Conservation (phyloP, 2,113 vertebrate genomes). For the Symphodus melops region DNA sequence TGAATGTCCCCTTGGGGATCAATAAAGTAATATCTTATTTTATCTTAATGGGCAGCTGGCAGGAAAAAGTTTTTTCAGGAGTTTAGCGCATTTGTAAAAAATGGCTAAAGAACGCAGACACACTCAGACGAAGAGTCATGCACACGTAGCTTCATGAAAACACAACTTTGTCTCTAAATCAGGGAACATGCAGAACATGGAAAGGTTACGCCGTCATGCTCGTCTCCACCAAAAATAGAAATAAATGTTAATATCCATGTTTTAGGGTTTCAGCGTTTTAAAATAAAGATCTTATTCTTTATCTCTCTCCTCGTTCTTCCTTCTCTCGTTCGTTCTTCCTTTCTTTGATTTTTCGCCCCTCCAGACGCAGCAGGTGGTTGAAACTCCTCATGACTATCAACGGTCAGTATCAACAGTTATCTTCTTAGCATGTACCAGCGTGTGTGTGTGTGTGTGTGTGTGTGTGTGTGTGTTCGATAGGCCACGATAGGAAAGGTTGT, state of each 20-base stretch:
- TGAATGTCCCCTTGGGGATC: too few species aligned
- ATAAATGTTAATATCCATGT: too few species aligned
- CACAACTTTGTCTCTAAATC: not conserved
- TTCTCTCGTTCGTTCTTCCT: not conserved
- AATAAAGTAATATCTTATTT: too few species aligned
- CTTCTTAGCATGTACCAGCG: slow-evolving; percentile 2
- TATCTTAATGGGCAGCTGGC: too few species aligned
- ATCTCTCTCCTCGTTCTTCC: not conserved
- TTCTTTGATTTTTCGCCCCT: not conserved
- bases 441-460: not conserved
- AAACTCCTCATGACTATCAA: slow-evolving; percentile 18
- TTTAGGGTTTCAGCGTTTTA: too few species aligned
- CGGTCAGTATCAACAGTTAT: slow-evolving; percentile 23
- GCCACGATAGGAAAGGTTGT: slow-evolving; percentile 47
- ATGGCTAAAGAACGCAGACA: not conserved
- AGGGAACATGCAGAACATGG: not conserved
- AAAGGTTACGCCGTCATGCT: too few species aligned
- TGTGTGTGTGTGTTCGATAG: slow-evolving; percentile 5
- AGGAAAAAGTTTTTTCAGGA: too few species aligned
- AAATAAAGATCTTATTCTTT: too few species aligned
- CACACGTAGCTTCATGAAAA: not conserved
- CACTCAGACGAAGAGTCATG: slow-evolving; percentile 8
- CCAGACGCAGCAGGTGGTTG: slow-evolving; percentile 1
- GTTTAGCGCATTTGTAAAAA: too few species aligned
- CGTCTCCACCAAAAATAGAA: not conserved